Evolutionary conservation across 1,140 invertebrate species (phyloP).

Genomic region (Apis dorsata): DNA sequence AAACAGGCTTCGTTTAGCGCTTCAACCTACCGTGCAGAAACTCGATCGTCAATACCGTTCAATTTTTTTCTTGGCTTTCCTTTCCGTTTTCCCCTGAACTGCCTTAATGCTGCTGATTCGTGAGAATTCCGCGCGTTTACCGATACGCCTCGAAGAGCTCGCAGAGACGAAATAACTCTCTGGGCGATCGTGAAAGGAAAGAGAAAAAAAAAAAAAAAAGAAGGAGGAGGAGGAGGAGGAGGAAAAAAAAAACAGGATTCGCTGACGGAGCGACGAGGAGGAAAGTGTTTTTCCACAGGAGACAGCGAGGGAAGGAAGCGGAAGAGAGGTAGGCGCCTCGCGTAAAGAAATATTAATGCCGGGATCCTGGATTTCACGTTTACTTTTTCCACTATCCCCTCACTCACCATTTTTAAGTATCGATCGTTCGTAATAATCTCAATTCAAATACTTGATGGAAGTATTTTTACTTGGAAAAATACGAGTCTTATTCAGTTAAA

Average conservation of each 20-base stretch:
- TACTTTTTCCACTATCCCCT: not conserved
- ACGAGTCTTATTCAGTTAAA: no score
- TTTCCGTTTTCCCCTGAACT: not conserved
- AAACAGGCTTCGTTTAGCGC: conserved; percentile 12
- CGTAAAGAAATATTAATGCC: not conserved
- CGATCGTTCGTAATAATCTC: not conserved
- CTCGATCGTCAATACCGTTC: conserved; percentile 8
- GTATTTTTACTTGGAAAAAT: not conserved
- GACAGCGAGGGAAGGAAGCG: not conserved
- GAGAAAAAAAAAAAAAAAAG: not conserved
- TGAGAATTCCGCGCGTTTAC: conserved; percentile 25
- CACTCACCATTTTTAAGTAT: not conserved
- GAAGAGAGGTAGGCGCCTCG: not conserved
- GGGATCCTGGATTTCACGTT: no score
- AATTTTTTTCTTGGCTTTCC: conserved; percentile 6
- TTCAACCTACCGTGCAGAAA: not conserved
- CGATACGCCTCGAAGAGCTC: conserved; percentile 30
- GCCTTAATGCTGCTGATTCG: conserved; percentile 17
- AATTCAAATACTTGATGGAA: not conserved
- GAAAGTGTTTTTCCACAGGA: conserved; percentile 9
- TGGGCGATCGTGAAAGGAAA: not conserved
- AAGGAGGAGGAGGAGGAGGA: not conserved
- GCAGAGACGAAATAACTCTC: conserved; percentile 17
- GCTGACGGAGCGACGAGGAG: not conserved
- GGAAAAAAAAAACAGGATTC: not conserved